These are phyloP conservation scores for Nasua narica DNA, from an alignment of 2,797 vertebrate genomes.

Conservation along the genomic window DNA sequence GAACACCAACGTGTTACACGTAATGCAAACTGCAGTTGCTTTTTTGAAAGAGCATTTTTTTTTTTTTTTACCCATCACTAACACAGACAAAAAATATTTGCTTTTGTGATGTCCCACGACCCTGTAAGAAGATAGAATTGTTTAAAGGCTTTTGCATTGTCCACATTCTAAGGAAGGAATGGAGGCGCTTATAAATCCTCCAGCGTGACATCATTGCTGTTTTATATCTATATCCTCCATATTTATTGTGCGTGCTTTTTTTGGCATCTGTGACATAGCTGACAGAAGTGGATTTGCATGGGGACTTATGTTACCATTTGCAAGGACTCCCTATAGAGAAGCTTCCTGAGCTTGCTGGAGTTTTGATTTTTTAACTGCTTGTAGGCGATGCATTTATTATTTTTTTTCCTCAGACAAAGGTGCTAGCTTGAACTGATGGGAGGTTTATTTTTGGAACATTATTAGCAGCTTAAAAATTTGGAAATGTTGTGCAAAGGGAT, in stretches of 20 bases:
- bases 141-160: conserved; percentile 50
- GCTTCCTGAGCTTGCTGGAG: conserved; percentile 36
- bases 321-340: conserved; percentile 59
- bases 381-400: conserved; percentile 30
- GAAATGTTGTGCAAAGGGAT: conserved; percentile 68
- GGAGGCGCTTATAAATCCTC: conserved; percentile 59
- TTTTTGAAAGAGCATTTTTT: not conserved
- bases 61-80: not conserved
- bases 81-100: not conserved
- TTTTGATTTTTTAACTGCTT: conserved; percentile 77
- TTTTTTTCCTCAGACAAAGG: conserved; percentile 69
- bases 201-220: conserved; percentile 37
- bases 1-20: not conserved
- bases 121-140: not conserved
- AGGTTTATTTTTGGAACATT: conserved; percentile 77
- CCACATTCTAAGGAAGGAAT: conserved; percentile 59
- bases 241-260: conserved; percentile 54
- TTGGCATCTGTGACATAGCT: conserved; percentile 72
- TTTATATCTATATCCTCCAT: conserved; percentile 25
- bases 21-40: not conserved
- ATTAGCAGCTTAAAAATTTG: conserved; percentile 76
- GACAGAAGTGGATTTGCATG: conserved; percentile 77
- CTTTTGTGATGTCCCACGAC: not conserved
- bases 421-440: conserved; percentile 76
- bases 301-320: conserved; percentile 72